Conservation (phyloP, 2,888 invertebrate genomes). For the Mantis religiosa region DNA sequence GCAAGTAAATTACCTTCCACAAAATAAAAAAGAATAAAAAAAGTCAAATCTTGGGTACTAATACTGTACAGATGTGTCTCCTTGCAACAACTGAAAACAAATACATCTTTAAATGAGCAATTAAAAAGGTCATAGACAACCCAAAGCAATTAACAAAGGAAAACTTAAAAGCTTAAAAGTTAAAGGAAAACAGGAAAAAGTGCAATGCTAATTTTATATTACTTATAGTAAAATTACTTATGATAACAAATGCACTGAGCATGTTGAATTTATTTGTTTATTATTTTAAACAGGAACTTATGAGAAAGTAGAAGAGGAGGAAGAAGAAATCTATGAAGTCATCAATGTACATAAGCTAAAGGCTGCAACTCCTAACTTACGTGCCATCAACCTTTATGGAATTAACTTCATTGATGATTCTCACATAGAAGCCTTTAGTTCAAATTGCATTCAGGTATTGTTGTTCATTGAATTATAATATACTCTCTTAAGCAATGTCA, state of each 20-base stretch:
- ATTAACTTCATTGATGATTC: constrained; percentile 98
- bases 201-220: too few species aligned
- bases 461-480: neutral
- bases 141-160: too few species aligned
- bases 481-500: too few species aligned
- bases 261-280: neutral
- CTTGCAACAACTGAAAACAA: too few species aligned
- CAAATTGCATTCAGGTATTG: constrained; percentile 82
- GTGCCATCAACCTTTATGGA: constrained; percentile 96
- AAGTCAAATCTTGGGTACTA: too few species aligned
- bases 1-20: too few species aligned
- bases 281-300: constrained; percentile 68
- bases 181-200: too few species aligned
- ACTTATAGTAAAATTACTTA: neutral
- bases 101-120: too few species aligned
- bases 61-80: too few species aligned
- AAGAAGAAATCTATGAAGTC: constrained; percentile 98
- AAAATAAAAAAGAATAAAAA: too few species aligned
- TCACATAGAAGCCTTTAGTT: constrained; percentile 96
- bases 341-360: constrained; percentile 99
- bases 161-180: too few species aligned
- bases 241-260: neutral
- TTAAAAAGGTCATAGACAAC: too few species aligned
- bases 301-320: constrained; percentile 96
- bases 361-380: constrained; percentile 93